Base-by-base conservation (phyloP, 2,888 invertebrate genomes). In the Microctonus hyperodae region DNA sequence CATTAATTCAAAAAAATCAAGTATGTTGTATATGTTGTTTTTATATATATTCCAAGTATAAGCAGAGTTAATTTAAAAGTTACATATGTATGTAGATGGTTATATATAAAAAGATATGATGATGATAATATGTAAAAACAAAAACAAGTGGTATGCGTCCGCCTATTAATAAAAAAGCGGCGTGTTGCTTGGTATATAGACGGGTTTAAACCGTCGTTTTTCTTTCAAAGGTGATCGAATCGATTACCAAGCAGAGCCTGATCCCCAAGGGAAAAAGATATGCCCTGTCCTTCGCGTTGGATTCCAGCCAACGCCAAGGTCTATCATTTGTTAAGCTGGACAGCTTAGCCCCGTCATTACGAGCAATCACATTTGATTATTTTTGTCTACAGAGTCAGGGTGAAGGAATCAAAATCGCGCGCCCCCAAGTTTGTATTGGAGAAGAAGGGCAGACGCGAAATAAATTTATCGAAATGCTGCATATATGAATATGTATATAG, bases 301-400 rank as follows among this genome's bases (percentile, higher is more conserved):
- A 69, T 71, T 66, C 67, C 72, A 69, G 68, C 69, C 73, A 67
- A 69, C 69, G 69, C 68, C 70, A 62, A 69, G 69, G 71, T 72
- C 80, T 82, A 82, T 82, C 81, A 83, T 83, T 82, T 83, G 81
- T 83, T 83, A 82, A 83, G 81, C 79, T 82, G 81, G 81, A 81
- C 81, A 83, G 79, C 81, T 82, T 80, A 78, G 81, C 76, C 80
- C 82, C 79, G 76, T 83, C 81, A 83, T 83, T 82, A 83, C 81
- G 79, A 82, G 81, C 82, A 81, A 82, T 82, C 82, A 81, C 81
- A 81, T 77, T 82, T 83, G 83, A 83, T 83, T 83, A 83, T 83
- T 83, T 82, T 83, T 81, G 82, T 83, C 82, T 82, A 82, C 81
- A 81, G 74, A 73, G 66, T 70, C 69, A 16, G 44, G 7, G 44